These are phyloP conservation scores for Brachyhypopomus occidentalis DNA, from an alignment of 2,113 vertebrate species.

Conservation along the genomic window DNA sequence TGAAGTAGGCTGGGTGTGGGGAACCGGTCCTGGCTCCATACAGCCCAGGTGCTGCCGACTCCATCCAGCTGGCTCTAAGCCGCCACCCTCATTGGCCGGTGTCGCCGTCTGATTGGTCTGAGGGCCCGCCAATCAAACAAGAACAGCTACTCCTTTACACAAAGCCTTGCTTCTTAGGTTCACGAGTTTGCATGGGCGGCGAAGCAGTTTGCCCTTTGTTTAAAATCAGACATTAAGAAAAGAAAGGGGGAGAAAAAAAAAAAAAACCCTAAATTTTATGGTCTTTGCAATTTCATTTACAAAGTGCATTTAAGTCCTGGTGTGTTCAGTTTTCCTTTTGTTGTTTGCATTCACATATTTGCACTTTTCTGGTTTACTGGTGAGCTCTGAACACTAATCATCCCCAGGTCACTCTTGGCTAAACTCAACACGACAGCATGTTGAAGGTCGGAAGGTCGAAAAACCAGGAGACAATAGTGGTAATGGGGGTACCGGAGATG, in stretches of 20 bases:
- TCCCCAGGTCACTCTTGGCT: neutral
- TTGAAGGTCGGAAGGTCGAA: neutral
- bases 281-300: neutral
- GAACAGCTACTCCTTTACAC: neutral
- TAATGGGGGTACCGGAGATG: neutral
- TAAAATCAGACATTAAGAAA: neutral
- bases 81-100: too few species aligned
- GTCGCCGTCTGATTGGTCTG: too few species aligned
- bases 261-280: neutral
- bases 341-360: neutral
- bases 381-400: neutral
- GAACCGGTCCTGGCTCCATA: too few species aligned
- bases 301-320: neutral
- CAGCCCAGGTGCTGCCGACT: too few species aligned
- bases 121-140: neutral
- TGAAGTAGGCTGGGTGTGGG: too few species aligned
- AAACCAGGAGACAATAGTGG: constrained; percentile 6
- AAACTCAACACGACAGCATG: neutral
- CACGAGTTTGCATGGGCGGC: neutral
- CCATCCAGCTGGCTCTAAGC: too few species aligned
- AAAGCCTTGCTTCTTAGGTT: neutral
- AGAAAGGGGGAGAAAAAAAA: neutral
- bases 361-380: constrained; percentile 2
- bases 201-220: neutral
- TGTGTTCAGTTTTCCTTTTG: neutral